Evolutionary conservation across 2,888 invertebrate species (phyloP).

Genomic region (Opisthograptis luteolata): DNA sequence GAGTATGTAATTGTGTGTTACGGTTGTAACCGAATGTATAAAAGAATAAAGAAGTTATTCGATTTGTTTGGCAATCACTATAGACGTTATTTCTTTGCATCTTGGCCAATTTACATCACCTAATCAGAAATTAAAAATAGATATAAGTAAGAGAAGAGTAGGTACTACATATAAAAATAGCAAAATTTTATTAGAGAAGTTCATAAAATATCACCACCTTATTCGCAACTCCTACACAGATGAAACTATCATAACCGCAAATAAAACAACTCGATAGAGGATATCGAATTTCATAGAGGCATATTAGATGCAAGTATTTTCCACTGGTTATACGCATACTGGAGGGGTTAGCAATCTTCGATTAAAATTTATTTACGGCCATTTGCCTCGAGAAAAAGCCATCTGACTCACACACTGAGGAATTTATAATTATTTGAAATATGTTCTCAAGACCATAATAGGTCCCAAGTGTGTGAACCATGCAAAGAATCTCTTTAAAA

Average conservation of each 20-base stretch:
- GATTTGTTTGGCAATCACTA: too few species aligned
- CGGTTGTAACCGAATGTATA: too few species aligned
- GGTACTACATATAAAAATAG: too few species aligned
- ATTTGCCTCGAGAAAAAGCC: constrained; percentile 18
- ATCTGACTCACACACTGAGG: constrained; percentile 32
- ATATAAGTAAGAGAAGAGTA: too few species aligned
- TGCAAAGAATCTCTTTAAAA: constrained; percentile 6
- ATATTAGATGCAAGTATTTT: constrained; percentile 23
- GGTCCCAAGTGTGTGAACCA: constrained; percentile 31
- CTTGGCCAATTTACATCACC: too few species aligned
- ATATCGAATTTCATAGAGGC: constrained; percentile 25
- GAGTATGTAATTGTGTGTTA: background rate
- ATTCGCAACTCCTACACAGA: constrained; percentile 12
- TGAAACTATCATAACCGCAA: constrained; percentile 8
- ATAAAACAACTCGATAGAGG: constrained; percentile 19
- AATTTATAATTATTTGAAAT: constrained; percentile 30
- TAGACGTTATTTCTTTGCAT: too few species aligned
- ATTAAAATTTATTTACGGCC: constrained; percentile 33
- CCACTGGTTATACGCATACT: constrained; percentile 18
- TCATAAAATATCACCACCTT: background rate
- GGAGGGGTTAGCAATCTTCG: constrained; percentile 28
- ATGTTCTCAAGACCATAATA: constrained; percentile 22
- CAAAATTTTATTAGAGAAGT: too few species aligned
- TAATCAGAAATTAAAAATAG: too few species aligned
- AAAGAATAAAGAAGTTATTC: too few species aligned